phyloP scores from a whole-genome alignment of 2,113 vertebrate genomes.

The Ceyx melanurus region DNA sequence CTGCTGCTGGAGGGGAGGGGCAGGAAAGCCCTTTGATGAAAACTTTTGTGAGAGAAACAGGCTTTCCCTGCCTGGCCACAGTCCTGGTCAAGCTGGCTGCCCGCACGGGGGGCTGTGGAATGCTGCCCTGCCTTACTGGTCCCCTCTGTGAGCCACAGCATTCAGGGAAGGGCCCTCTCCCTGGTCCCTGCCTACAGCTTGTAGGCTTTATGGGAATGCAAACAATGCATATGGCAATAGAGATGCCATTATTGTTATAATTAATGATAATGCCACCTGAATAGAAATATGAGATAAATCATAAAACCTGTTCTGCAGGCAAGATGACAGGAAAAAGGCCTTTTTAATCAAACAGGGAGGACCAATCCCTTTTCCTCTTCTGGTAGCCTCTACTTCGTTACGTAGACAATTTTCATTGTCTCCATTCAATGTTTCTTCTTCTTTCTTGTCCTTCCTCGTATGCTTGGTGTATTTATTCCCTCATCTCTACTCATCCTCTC shows the following conservation, averaged over 20 bases:
- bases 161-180: not conserved
- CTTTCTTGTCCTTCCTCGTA: not conserved
- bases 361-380: constrained; percentile 33
- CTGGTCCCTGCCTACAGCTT: not conserved
- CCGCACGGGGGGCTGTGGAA: not conserved
- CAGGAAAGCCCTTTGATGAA: constrained; percentile 31
- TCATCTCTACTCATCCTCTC: not conserved
- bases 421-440: not conserved
- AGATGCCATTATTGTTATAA: constrained; percentile 8
- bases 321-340: constrained; percentile 40
- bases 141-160: not conserved
- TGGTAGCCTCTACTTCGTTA: not conserved
- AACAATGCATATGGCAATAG: not conserved
- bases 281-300: not conserved
- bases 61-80: not conserved
- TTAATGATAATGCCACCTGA: not conserved
- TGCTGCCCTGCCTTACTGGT: not conserved
- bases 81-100: not conserved
- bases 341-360: not conserved
- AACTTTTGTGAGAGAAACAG: not conserved
- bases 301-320: constrained; percentile 38
- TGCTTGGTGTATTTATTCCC: not conserved
- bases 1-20: not conserved
- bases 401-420: not conserved
- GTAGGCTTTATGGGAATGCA: not conserved